Conservation (phyloP, 2,888 invertebrate genomes). For the Zootermopsis nevadensis region DNA sequence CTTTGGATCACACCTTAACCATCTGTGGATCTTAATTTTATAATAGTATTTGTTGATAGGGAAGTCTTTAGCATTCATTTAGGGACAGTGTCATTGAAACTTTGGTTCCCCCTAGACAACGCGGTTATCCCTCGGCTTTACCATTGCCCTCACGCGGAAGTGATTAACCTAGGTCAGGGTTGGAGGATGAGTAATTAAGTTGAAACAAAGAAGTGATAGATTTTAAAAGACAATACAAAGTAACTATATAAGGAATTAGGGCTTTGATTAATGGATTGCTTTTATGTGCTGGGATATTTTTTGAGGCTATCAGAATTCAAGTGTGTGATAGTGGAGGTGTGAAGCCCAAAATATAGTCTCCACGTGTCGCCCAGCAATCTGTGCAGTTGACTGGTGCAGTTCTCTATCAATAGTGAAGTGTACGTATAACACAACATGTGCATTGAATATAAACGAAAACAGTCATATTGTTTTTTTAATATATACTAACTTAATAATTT, state of each 20-base stretch:
- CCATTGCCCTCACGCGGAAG: slow-evolving; percentile 8
- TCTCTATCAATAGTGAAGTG: slow-evolving; percentile 2
- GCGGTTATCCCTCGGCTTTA: background rate
- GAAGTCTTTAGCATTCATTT: background rate
- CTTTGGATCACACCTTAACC: background rate
- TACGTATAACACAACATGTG: slow-evolving; percentile 3
- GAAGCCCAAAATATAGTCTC: background rate
- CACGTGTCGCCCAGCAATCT: background rate
- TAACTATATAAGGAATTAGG: background rate
- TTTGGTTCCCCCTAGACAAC: background rate
- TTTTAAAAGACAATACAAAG: slow-evolving; percentile 17
- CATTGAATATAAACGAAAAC: slow-evolving; percentile 3
- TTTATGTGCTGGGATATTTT: background rate
- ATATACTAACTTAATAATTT: slow-evolving; percentile 12
- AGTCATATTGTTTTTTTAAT: background rate
- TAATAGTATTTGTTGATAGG: background rate
- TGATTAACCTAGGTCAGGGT: background rate
- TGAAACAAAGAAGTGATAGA: background rate
- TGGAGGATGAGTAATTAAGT: background rate
- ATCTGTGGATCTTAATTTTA: slow-evolving; percentile 22
- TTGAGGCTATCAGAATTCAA: slow-evolving; percentile 4
- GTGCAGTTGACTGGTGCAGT: slow-evolving; percentile 5
- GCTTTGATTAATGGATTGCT: background rate
- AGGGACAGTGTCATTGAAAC: background rate
- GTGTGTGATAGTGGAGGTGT: background rate